A percentile compares a stretch with the other conserved stretches of the same genome.
Conservation (phyloP, 1,140 invertebrate genomes). For the Trichomalopsis sarcophagae region DNA sequence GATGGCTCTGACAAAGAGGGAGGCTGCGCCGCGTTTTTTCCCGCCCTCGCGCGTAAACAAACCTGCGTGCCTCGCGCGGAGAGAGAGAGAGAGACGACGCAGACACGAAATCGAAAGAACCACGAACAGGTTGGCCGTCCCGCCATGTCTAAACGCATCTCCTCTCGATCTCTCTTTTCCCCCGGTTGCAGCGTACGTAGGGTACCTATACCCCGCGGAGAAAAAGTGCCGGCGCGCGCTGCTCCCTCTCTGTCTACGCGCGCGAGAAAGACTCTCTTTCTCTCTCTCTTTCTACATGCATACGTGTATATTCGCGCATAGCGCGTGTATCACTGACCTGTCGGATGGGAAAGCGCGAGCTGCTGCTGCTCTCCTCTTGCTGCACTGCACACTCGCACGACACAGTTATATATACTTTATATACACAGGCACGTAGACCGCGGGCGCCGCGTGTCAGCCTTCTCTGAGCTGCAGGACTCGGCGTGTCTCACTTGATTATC, state of each 20-base stretch:
- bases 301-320: not conserved
- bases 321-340: conserved; percentile 22
- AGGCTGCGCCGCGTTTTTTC: not conserved
- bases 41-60: not conserved
- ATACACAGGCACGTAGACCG: conserved; percentile 28
- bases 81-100: conserved; percentile 35
- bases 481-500: conserved; percentile 49
- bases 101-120: conserved; percentile 28
- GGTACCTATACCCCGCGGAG: not conserved
- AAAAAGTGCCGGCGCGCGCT: not conserved
- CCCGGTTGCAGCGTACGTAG: not conserved
- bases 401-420: conserved; percentile 31
- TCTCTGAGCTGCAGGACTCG: not conserved
- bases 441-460: conserved; percentile 35
- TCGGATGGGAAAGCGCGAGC: conserved; percentile 15
- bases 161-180: not conserved
- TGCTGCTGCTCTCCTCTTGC: not conserved
- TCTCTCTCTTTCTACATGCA: not conserved
- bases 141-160: conserved; percentile 58
- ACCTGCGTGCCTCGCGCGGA: not conserved
- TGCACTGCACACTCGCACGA: not conserved
- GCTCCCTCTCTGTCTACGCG: not conserved
- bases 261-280: not conserved
- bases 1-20: conserved; percentile 49
- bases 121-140: conserved; percentile 53